phyloP scores from a whole-genome alignment of 2,888 invertebrate genomes.

The Chrysomela aeneicollis region DNA sequence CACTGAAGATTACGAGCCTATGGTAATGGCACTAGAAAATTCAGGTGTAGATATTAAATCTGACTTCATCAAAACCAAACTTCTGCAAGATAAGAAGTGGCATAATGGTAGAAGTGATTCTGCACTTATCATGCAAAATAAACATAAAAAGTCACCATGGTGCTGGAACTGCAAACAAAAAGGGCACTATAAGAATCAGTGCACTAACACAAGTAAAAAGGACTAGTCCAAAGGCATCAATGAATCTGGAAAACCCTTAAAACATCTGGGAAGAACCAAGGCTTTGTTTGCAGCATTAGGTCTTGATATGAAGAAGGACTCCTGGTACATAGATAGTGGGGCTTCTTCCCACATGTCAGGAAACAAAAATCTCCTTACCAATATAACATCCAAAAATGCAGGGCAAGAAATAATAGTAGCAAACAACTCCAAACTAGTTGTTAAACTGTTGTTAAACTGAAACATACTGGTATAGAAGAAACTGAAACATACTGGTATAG shows the following conservation, averaged over 20 bases:
- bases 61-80: constrained; percentile 36
- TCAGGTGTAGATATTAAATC: constrained; percentile 31
- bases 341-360: constrained; percentile 35
- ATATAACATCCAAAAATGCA: constrained; percentile 16
- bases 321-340: constrained; percentile 33
- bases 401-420: constrained; percentile 27
- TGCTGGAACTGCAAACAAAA: constrained; percentile 32
- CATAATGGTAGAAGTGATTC: constrained; percentile 23
- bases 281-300: constrained; percentile 26
- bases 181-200: too few relatives aligned
- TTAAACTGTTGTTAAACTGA: constrained; percentile 28
- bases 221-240: constrained; percentile 6
- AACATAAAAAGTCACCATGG: constrained; percentile 27
- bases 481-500: constrained; percentile 20
- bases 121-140: constrained; percentile 10
- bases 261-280: constrained; percentile 17
- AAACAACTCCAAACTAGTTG: constrained; percentile 12
- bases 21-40: constrained; percentile 37
- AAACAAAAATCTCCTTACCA: constrained; percentile 17
- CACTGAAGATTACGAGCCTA: constrained; percentile 26
- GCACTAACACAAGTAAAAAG: constrained; percentile 20
- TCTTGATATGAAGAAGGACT: constrained; percentile 2
- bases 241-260: neutral
- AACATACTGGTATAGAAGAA: constrained; percentile 26
- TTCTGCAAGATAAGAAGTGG: constrained; percentile 34